A percentile compares a stretch with the other conserved stretches of the same genome.
Evolutionary conservation across 1,140 invertebrate genomes (phyloP).

Genomic region (Drosophila carrolli): DNA sequence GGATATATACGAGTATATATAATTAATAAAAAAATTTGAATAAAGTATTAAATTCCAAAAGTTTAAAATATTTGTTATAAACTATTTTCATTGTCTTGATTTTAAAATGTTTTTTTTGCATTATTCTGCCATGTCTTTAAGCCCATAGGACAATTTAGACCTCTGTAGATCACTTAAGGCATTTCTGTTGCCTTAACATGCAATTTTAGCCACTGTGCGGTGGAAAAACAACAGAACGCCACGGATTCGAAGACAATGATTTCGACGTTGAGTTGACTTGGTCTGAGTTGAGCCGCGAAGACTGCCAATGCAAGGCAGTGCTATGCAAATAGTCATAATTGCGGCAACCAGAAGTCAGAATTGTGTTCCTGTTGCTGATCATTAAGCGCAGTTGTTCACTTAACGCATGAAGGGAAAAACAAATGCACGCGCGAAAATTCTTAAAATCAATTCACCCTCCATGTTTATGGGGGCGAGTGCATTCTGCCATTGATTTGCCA

Average conservation of each 20-base stretch:
- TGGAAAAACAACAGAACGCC: not conserved
- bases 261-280: slow-evolving; percentile 8
- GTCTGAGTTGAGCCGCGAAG: not conserved
- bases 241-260: slow-evolving; percentile 6
- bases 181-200: too few species aligned
- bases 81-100: too few species aligned
- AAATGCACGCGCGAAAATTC: slow-evolving; percentile 79
- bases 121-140: too few species aligned
- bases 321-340: slow-evolving; percentile 81
- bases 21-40: too few species aligned
- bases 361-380: slow-evolving; percentile 48
- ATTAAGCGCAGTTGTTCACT: slow-evolving; percentile 80
- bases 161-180: too few species aligned
- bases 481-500: slow-evolving; percentile 48
- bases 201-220: not conserved
- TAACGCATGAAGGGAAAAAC: slow-evolving; percentile 77
- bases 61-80: too few species aligned
- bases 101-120: too few species aligned
- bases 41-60: too few species aligned
- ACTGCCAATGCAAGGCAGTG: slow-evolving; percentile 47
- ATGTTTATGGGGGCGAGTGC: slow-evolving; percentile 27
- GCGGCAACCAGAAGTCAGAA: slow-evolving; percentile 51
- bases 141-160: too few species aligned
- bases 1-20: too few species aligned
- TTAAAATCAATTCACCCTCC: slow-evolving; percentile 74